Percentiles rank a stretch among this genome's conserved stretches.
Conservation (phyloP, 1,140 invertebrate genomes). For the Bradysia coprophila region DNA sequence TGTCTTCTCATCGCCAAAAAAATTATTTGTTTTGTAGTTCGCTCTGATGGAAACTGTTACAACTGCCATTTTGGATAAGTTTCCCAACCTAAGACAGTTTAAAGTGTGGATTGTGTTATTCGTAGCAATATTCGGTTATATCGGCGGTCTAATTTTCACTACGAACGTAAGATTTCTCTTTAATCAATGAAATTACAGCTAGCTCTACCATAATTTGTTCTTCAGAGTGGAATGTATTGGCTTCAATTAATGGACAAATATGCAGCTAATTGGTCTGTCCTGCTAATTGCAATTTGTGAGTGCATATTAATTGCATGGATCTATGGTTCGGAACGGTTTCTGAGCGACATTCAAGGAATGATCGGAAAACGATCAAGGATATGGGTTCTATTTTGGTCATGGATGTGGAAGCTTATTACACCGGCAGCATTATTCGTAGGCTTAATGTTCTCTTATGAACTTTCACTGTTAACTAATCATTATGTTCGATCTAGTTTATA, state of each 20-base stretch:
- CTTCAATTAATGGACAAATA: slow-evolving; percentile 73
- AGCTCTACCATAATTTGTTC: slow-evolving; percentile 7
- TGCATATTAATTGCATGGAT: slow-evolving; percentile 64
- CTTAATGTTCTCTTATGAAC: slow-evolving; percentile 1
- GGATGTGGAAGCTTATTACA: slow-evolving; percentile 61
- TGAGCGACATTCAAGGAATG: slow-evolving; percentile 62
- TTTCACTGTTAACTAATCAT: neutral
- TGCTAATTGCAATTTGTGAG: slow-evolving; percentile 63
- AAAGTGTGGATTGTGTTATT: slow-evolving; percentile 52
- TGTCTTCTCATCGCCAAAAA: no score
- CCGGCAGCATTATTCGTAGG: slow-evolving; percentile 49
- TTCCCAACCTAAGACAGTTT: slow-evolving; percentile 46
- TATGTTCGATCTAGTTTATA: slow-evolving; percentile 47
- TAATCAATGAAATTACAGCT: no score
- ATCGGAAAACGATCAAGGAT: slow-evolving; percentile 47
- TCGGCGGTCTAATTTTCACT: slow-evolving; percentile 55
- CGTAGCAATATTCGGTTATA: slow-evolving; percentile 50
- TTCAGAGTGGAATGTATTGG: slow-evolving; percentile 64
- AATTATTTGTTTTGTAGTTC: slow-evolving; percentile 32
- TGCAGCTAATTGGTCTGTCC: slow-evolving; percentile 68
- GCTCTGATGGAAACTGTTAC: slow-evolving; percentile 66
- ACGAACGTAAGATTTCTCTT: slow-evolving; percentile 42
- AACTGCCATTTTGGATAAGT: slow-evolving; percentile 58
- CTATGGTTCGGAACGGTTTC: slow-evolving; percentile 63
- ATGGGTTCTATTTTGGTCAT: slow-evolving; percentile 60